Conservation (phyloP, 2,888 invertebrate genomes). For the Notodonta ziczac region DNA sequence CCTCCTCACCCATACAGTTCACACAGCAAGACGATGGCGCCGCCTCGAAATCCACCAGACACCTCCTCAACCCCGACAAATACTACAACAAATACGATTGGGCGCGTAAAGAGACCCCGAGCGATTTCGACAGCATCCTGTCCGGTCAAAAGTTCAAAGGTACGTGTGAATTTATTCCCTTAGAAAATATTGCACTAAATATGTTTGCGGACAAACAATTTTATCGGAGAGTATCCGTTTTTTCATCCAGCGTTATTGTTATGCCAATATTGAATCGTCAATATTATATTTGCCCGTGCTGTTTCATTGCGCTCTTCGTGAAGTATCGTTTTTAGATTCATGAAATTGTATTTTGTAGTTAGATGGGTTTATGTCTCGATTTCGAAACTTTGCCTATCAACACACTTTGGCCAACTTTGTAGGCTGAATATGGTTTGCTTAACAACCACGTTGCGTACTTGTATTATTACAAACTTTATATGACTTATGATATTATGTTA, state of each 20-base stretch:
- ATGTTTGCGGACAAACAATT: conserved; percentile 44
- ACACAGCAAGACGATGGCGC: conserved; percentile 91
- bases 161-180: conserved; percentile 37
- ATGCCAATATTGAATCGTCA: conserved; percentile 49
- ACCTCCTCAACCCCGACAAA: conserved; percentile 89
- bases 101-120: conserved; percentile 82
- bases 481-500: conserved; percentile 1
- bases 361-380: neutral
- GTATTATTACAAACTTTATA: conserved; percentile 3
- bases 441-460: neutral
- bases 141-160: conserved; percentile 78
- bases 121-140: conserved; percentile 71
- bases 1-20: conserved; percentile 91
- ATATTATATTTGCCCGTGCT: conserved; percentile 46
- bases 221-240: conserved; percentile 39
- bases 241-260: conserved; percentile 45
- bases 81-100: conserved; percentile 86
- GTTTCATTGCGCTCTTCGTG: conserved; percentile 22
- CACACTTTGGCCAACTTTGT: conserved; percentile 4
- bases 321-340: conserved; percentile 15
- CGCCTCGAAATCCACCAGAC: conserved; percentile 92
- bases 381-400: conserved; percentile 6
- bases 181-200: conserved; percentile 34
- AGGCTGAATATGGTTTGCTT: conserved; percentile 4
- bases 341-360: neutral